Percentiles rank a stretch among this genome's conserved stretches.
Conservation (phyloP, 1,140 invertebrate genomes). For the Zaprionus vittiger region DNA sequence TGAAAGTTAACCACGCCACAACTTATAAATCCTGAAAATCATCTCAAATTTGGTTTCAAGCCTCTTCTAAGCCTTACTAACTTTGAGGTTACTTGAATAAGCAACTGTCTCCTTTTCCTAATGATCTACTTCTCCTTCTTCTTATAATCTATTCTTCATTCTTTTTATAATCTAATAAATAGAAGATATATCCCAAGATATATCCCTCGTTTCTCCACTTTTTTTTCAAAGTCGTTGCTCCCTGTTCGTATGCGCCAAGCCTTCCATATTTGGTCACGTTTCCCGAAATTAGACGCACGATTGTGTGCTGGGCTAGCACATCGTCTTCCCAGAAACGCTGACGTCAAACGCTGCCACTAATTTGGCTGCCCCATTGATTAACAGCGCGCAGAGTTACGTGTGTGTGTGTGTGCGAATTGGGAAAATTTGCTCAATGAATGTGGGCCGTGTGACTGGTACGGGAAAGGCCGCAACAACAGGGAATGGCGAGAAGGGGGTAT, state of each 20-base stretch:
- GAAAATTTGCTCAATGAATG: conserved; percentile 71
- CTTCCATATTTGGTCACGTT: conserved; percentile 77
- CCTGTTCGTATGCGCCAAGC: conserved; percentile 35
- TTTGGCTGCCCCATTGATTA: conserved; percentile 69
- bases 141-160: no score
- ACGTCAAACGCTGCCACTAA: conserved; percentile 68
- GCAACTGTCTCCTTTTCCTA: no score
- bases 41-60: no score
- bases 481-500: not conserved
- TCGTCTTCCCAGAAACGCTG: conserved; percentile 42
- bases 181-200: not conserved
- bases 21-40: no score
- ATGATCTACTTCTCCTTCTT: no score
- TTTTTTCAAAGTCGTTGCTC: conserved; percentile 26
- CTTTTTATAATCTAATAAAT: not conserved
- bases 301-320: not conserved
- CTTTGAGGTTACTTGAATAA: no score
- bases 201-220: not conserved
- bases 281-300: conserved; percentile 43
- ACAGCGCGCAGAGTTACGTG: conserved; percentile 4
- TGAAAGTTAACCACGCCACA: no score
- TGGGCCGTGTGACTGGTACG: conserved; percentile 30
- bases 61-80: no score
- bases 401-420: conserved; percentile 40
- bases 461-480: conserved; percentile 1